Conservation (phyloP, 2,113 vertebrate species). For the Melanocharis versteri region DNA sequence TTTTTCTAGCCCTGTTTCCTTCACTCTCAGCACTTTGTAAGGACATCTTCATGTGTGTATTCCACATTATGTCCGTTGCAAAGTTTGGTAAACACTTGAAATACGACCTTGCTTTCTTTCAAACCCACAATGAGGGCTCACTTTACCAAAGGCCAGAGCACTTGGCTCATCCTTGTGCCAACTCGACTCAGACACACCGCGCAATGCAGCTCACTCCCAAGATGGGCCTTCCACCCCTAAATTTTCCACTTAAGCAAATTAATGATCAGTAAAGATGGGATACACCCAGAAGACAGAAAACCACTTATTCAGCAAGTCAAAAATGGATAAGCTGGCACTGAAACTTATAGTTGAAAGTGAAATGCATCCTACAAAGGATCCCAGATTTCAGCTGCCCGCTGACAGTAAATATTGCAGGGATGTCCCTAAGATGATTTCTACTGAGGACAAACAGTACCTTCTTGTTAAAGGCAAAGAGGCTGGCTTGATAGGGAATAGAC, state of each 20-base stretch:
- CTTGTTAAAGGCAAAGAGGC: background rate
- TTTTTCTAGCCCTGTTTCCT: slow-evolving; percentile 19
- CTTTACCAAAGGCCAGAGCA: slow-evolving; percentile 18
- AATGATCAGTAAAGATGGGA: slow-evolving; percentile 53
- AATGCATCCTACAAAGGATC: background rate
- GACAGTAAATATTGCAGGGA: slow-evolving; percentile 12
- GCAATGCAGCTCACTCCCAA: background rate
- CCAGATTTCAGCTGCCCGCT: background rate
- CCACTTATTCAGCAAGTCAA: slow-evolving; percentile 59
- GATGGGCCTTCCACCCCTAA: slow-evolving; percentile 21
- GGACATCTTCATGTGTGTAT: background rate
- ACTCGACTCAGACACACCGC: background rate
- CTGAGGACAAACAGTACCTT: background rate
- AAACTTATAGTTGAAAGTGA: slow-evolving; percentile 44
- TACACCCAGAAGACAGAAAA: slow-evolving; percentile 48
- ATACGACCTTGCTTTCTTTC: slow-evolving; percentile 2
- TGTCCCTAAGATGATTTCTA: background rate
- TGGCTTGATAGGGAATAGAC: background rate
- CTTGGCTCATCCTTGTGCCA: slow-evolving; percentile 26
- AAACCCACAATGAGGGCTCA: slow-evolving; percentile 53
- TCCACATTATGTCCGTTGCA: background rate
- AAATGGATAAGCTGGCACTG: slow-evolving; percentile 33
- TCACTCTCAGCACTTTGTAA: slow-evolving; percentile 28
- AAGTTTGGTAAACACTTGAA: slow-evolving; percentile 55
- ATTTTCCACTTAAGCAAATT: slow-evolving; percentile 62